Conservation (phyloP, 2,113 vertebrate genomes). For the Phycodurus eques region DNA sequence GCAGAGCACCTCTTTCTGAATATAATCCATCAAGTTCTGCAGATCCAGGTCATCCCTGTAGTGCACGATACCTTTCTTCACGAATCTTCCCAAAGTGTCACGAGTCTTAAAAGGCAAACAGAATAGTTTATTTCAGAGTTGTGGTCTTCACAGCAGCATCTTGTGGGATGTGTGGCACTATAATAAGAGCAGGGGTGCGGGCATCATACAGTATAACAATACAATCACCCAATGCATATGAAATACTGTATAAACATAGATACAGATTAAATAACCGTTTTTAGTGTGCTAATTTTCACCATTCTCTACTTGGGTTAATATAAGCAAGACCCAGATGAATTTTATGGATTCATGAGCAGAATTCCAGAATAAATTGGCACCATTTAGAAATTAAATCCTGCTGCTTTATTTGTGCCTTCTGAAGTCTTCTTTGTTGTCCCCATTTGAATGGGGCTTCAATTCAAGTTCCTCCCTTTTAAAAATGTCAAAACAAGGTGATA, state of each 20-base stretch:
- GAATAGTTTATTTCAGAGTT: neutral
- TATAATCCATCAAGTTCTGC: slow-evolving; percentile 79
- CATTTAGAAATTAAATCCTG: slow-evolving; percentile 15
- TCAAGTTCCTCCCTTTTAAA: slow-evolving; percentile 14
- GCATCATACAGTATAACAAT: slow-evolving; percentile 8
- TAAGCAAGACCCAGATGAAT: slow-evolving; percentile 29
- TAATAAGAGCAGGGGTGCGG: neutral
- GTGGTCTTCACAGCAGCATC: neutral
- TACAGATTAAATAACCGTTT: slow-evolving; percentile 1
- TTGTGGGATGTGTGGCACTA: slow-evolving; percentile 12
- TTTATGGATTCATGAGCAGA: slow-evolving; percentile 16
- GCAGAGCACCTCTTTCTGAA: slow-evolving; percentile 73
- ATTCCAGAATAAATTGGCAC: slow-evolving; percentile 12
- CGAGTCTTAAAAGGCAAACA: slow-evolving; percentile 48
- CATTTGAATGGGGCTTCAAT: slow-evolving; percentile 6
- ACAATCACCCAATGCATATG: neutral
- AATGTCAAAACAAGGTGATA: slow-evolving; percentile 22
- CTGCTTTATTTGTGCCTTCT: slow-evolving; percentile 3
- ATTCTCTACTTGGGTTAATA: slow-evolving; percentile 22
- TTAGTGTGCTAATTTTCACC: slow-evolving; percentile 24
- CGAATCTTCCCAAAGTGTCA: slow-evolving; percentile 69
- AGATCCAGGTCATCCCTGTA: slow-evolving; percentile 78
- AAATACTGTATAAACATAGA: neutral
- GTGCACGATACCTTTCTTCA: slow-evolving; percentile 76
- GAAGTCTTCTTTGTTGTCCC: neutral